Base-by-base conservation (phyloP, 2,797 vertebrate genomes). In the Sebastiscus albofasciatus region DNA sequence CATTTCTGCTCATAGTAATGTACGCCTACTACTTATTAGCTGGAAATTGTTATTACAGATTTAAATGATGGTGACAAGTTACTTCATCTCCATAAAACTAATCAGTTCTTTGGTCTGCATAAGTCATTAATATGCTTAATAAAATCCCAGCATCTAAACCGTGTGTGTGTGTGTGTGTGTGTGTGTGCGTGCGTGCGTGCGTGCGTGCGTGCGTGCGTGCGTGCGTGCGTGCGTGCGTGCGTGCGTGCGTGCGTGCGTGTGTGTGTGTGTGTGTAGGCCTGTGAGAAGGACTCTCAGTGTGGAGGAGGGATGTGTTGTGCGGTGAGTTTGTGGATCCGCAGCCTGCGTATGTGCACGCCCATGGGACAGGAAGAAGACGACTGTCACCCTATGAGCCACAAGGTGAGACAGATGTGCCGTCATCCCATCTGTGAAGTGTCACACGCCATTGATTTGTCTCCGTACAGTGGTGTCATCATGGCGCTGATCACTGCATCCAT, bases 311-410 rank as follows among this genome's bases (percentile, higher is more conserved):
- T 96, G 97, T 99, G 98, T 85, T 99, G 98, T 3, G 98, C 98
- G 0, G 94, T 99, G 22, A 99, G 97, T 86, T 93, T 99, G 92
- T 99, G 98, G 98, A 97, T 99, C 80, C 96, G 95, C 81, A 97
- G 95, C 91, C 94, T 99, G 77, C 94, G 97, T 12, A 97, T 99
- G 94, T 99, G 98, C 85, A 96, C 96, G 0, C 96, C 97, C 0
- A 96, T 98, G 97, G 97, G 98, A 18, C 94, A 89, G 67, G 77
- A 97, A 82, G 97, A 96, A 80, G 97, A 99, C 5, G 94, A 96
- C n/a, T 99, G 98, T 86, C 98, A 99, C 87, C 97, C 97, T 0
- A 62, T 98, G 95, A 98, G 97, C 71, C 97, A 98, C 90, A 96
- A 97, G 92, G 98, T 99, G 87, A 96, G 87, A 16, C 77, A n/a